Evolutionary conservation across 2,888 invertebrate species (phyloP), one percentile per base, ranked within the genome.

Genomic region (Brassicogethes aeneus): DNA sequence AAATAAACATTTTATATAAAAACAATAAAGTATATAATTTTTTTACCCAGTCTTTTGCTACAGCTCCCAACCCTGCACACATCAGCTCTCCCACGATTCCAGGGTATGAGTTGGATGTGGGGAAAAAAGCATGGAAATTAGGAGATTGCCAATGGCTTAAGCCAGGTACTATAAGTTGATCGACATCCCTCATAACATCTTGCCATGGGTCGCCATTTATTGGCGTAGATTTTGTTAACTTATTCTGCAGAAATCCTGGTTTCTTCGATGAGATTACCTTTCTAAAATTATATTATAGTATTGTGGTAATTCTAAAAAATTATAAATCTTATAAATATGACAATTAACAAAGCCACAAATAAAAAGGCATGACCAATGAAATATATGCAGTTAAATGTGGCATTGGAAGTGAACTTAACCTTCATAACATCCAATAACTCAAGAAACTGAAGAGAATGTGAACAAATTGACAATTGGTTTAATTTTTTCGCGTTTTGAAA

Each of bases 71-170:
- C 35, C 61, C 60, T 3, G 59, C 53, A 17, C 57, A 42, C 23
- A 61, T 46, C 8, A 60, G 38, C 60, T 90, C 90, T 2, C 85
- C 88, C 1, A 91, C 74, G 37, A 93, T 79, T 16, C 85, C 81
- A 2, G 93, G 89, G 65, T 80, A 94, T 0, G 91, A 91, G 46
- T 79, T 79, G n/a, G 80, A 88, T 1, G 88, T 82, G 1, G 92
- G 91, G 66, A 81, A 92, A 64, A 87, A 96, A 0, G 93, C 94
- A 61, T 93, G 90, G 70, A 95, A 95, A 52, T 86, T 76, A 2
- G 94, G 95, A 3, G 91, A 91, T 55, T 88, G 85, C 95, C 95
- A 95, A 57, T 93, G 90, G 0, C 94, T 93, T 31, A 85, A 85
- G 52, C 96, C 96, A 0, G 95, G 95, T 78, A 93, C 82, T 48